These are phyloP conservation scores for Pantelozetes paolii DNA, from an alignment of 2,888 invertebrate genomes.

Conservation along the genomic window DNA sequence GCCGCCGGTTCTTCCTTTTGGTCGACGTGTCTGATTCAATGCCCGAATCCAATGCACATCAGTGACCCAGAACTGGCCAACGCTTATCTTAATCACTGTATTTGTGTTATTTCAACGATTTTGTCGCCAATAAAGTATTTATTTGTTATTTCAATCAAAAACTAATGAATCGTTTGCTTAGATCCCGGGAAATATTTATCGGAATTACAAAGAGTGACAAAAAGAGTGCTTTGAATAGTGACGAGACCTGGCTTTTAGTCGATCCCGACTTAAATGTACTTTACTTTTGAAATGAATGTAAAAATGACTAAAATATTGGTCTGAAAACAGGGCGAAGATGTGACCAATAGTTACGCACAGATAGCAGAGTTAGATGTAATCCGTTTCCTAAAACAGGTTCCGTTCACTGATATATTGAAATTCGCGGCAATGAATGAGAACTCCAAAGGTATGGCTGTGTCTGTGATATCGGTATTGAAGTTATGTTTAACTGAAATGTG, in stretches of 20 bases:
- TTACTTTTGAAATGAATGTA: background rate
- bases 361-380: slow-evolving; percentile 43
- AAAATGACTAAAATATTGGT: slow-evolving; percentile 38
- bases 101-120: slow-evolving; percentile 41
- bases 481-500: background rate
- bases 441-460: background rate
- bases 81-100: slow-evolving; percentile 38
- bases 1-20: slow-evolving; percentile 40
- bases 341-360: slow-evolving; percentile 39
- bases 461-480: background rate
- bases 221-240: background rate
- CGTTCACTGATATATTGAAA: slow-evolving; percentile 42
- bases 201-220: slow-evolving; percentile 17
- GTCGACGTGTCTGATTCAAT: slow-evolving; percentile 38
- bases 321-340: slow-evolving; percentile 45
- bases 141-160: background rate
- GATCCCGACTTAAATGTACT: background rate
- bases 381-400: slow-evolving; percentile 41
- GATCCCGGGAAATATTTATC: slow-evolving; percentile 36
- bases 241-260: slow-evolving; percentile 22
- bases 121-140: slow-evolving; percentile 40
- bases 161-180: background rate
- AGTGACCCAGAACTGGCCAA: slow-evolving; percentile 36
- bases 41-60: slow-evolving; percentile 37
- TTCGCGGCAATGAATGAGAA: slow-evolving; percentile 37